Base-by-base conservation (phyloP, 2,888 invertebrate genomes). In the Melanotus villosus region DNA sequence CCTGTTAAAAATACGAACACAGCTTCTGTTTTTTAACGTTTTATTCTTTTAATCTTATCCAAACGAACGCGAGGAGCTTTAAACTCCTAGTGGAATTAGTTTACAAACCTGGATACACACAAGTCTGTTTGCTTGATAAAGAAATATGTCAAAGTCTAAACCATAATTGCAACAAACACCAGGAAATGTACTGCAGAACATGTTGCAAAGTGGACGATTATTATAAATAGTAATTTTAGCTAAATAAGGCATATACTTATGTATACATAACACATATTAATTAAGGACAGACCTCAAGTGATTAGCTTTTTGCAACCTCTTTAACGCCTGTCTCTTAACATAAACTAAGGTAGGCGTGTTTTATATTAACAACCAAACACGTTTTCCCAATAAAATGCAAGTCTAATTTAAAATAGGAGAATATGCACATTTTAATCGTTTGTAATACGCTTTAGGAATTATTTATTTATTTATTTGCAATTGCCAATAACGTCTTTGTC, bases 1-100 rank as follows among this genome's bases (percentile, higher is more conserved):
- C 78, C 80, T 78, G 75, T 73, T 77, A 76, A 78, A 65, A 78
- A 78, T 77, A 78, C 72, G 73, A 72, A 73, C 70, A 73, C 69
- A 74, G 78, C 79, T 76, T 79, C 73, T 76, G 77, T 73, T 78
- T 77, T 79, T 77, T 76, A 73, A 72, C 56, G 75, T 73, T 78
- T 65, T 70, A 66, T 70, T 75, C 70, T 76, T 79, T n/a, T n/a
- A 75, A 78, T 78, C 78, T 80, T 75, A 77, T 78, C 76, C 77
- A 70, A 76, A 65, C 70, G 77, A 74, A 77, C 76, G 73, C 72
- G 74, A 73, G 70, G 76, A 73, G 66, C 73, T 73, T 72, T 72
- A 65, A 68, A 68, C 52, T 52, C 18, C 52, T 52, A 52, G 52
- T 52, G 18, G 26, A 52, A 52, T 52, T 52, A 34, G 52, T 52